Base-by-base conservation (phyloP, 2,888 invertebrate species). In the Bembecia ichneumoniformis region DNA sequence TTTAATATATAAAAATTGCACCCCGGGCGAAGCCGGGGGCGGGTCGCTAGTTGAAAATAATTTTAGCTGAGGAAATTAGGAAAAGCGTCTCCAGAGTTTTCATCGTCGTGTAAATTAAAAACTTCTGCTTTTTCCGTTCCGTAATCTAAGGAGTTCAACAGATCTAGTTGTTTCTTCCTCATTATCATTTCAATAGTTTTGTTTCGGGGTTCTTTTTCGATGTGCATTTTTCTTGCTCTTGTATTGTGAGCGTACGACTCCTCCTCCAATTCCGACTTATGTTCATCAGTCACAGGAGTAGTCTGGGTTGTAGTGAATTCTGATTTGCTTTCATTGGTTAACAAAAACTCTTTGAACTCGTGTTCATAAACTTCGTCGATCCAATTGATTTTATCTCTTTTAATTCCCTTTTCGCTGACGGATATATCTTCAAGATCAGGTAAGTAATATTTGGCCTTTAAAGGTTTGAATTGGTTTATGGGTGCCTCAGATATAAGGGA, bases 111-210 rank as follows among this genome's bases (percentile, higher is more conserved):
- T 28, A 28, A 28, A 28, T 28, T 1, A 9, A 28, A 2, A 28
- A 28, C 9, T 28, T 71, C 68, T 1, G 58, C 44, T 52, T 59
- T 71, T 10, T 74, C 76, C 2, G 70, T 74, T 1, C 65, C 75
- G 47, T 82, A 78, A 50, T 82, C 82, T 10, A 80, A 58, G 1
- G 77, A 78, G 56, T 77, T 77, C 1, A 79, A 52, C 7, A 80
- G 62, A 54, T 71, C 64, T 57, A 70, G 66, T 50, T 78, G 68
- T 49, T 80, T 80, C 15, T 64, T 67, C 7, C 58, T 50, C 56
- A 75, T 63, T 1, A 74, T 54, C 10, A 72, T 63, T 47, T 76
- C 66, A 3, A 58, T 43, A 36, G 55, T 58, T 48, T 55, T 35
- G n/a, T 54, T 63, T n/a, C 51, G 45, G 3, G 20, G 5, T 11